phyloP scores from a whole-genome alignment of 2,113 vertebrate species.

The Antechinus flavipes region DNA sequence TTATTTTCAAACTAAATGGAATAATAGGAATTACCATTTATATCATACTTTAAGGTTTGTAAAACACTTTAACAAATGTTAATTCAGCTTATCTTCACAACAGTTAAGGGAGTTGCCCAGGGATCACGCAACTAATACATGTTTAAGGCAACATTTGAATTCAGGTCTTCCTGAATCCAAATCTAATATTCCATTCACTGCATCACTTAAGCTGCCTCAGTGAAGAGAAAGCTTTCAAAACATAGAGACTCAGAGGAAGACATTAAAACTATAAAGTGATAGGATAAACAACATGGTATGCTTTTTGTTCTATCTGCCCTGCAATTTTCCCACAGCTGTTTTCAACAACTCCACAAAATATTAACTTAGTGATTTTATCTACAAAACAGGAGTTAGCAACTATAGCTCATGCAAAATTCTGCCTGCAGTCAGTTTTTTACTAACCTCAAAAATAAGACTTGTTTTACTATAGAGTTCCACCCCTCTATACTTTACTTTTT shows the following conservation, averaged over 20 bases:
- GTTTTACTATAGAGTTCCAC: not conserved
- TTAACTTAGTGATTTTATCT: not conserved
- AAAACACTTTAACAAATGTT: not conserved
- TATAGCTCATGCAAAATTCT: not conserved
- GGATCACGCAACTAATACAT: not conserved
- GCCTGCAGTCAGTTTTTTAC: not conserved
- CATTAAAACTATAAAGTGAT: not conserved
- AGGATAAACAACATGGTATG: not conserved
- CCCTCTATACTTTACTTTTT: not conserved
- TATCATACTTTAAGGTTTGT: not conserved
- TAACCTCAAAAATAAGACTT: not conserved
- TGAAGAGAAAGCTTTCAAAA: not conserved
- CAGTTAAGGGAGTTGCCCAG: not conserved
- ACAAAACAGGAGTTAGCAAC: not conserved
- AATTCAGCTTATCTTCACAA: not conserved
- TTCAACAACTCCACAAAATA: not conserved
- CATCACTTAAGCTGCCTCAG: too few relatives aligned
- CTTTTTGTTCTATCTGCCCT: not conserved
- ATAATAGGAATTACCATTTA: not conserved
- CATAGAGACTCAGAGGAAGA: not conserved
- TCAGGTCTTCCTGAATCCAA: not conserved
- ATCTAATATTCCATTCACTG: not conserved
- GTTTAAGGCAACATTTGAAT: not conserved
- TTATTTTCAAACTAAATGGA: not conserved
- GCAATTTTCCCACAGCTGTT: not conserved